Conservation (phyloP, 2,797 vertebrate species). For the Hylomyscus alleni region DNA sequence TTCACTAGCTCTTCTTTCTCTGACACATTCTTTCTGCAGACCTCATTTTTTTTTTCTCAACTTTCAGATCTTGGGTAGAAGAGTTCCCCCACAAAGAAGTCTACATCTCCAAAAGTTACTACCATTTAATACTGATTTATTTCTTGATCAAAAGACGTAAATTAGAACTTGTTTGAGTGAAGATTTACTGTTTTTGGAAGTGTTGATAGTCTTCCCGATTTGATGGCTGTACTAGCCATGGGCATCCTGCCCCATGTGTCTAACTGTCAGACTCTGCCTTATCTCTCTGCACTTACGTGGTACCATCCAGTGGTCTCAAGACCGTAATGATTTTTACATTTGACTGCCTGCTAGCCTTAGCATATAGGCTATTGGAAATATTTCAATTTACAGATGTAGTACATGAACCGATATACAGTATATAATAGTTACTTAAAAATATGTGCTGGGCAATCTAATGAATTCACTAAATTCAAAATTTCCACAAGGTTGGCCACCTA, state of each 20-base stretch:
- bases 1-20: background rate
- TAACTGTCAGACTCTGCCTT: background rate
- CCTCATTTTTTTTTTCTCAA: background rate
- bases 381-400: background rate
- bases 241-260: background rate
- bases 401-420: background rate
- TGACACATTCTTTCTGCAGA: background rate
- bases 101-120: background rate
- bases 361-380: background rate
- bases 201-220: background rate
- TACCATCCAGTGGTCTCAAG: background rate
- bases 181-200: background rate
- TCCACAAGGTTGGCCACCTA: background rate
- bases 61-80: background rate
- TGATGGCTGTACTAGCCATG: too few species aligned
- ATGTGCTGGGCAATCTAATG: background rate
- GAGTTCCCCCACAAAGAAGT: background rate
- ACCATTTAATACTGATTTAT: background rate
- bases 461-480: background rate
- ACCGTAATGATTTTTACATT: background rate
- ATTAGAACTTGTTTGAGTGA: background rate
- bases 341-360: background rate
- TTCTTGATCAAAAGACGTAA: background rate
- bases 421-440: background rate
- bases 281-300: background rate